These are phyloP conservation scores for Danio albolineatus DNA, from an alignment of 2,797 vertebrate genomes.

Conservation along the genomic window DNA sequence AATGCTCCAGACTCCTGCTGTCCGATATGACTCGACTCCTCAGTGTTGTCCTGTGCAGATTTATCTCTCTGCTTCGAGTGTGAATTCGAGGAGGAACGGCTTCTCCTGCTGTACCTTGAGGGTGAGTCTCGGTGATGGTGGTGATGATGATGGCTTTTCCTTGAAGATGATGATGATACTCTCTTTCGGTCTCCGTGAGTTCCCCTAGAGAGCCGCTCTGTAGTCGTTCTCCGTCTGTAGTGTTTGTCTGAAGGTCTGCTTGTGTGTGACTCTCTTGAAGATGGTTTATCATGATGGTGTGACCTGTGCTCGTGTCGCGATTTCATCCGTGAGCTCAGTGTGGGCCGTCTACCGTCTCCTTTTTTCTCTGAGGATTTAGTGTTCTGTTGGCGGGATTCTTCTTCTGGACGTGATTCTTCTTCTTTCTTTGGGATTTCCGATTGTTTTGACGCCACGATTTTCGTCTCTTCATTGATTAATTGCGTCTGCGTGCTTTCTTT, in stretches of 20 bases:
- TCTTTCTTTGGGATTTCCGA: neutral
- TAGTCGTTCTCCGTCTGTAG: constrained; percentile 70
- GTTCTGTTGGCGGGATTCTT: neutral
- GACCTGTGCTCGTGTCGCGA: constrained; percentile 39
- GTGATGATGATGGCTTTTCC: constrained; percentile 25
- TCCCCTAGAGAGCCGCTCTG: constrained; percentile 64
- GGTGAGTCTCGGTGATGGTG: constrained; percentile 53
- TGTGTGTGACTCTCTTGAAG: constrained; percentile 58
- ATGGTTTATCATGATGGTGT: constrained; percentile 1
- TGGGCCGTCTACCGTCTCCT: constrained; percentile 25
- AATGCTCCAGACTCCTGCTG: constrained; percentile 64
- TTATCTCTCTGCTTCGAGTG: constrained; percentile 62
- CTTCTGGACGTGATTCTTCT: no score
- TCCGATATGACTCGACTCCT: constrained; percentile 71
- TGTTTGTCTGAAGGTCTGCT: constrained; percentile 7
- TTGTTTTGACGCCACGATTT: neutral
- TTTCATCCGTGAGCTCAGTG: neutral
- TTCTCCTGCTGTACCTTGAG: constrained; percentile 68
- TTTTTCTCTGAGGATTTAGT: constrained; percentile 17
- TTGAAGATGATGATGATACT: neutral
- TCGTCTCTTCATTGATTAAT: neutral
- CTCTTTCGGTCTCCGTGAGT: constrained; percentile 56
- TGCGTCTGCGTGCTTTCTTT: constrained; percentile 43
- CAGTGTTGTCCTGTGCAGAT: constrained; percentile 71
- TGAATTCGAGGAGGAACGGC: constrained; percentile 32